A percentile compares a stretch with the other conserved stretches of the same genome.
phyloP scores from a whole-genome alignment of 1,140 invertebrate genomes.

The Pseudachorutes palmiensis region DNA sequence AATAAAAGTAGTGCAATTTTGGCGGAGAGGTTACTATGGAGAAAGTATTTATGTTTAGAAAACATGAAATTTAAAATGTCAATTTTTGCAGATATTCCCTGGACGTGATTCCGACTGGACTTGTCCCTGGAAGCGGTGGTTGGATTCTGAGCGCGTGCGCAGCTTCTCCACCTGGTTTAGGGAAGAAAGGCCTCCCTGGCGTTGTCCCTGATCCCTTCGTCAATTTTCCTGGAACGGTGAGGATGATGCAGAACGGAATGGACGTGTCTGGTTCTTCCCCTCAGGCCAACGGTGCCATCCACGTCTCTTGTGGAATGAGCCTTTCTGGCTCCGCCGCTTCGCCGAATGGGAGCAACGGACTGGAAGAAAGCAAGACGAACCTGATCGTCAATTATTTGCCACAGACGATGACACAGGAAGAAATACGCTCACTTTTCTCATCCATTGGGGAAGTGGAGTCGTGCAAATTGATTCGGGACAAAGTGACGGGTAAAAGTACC shows the following conservation, averaged over 20 bases:
- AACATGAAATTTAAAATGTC: neutral
- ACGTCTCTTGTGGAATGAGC: constrained; percentile 36
- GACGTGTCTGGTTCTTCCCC: constrained; percentile 46
- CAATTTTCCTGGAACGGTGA: constrained; percentile 32
- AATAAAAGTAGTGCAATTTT: too few relatives aligned
- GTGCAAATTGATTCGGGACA: constrained; percentile 97
- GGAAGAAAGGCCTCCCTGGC: neutral
- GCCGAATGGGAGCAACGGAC: constrained; percentile 42
- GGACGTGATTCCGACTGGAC: constrained; percentile 6
- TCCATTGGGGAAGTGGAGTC: constrained; percentile 98
- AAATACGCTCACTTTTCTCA: constrained; percentile 92
- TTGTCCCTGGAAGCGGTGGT: neutral
- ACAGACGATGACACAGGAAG: constrained; percentile 99
- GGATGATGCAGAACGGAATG: constrained; percentile 77
- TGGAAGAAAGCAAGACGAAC: constrained; percentile 93
- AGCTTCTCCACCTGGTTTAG: too few relatives aligned
- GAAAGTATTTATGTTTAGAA: neutral
- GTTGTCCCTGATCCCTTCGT: neutral
- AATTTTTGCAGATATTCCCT: neutral
- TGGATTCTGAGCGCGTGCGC: neutral
- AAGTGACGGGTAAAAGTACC: constrained; percentile 79
- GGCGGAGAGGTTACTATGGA: too few relatives aligned
- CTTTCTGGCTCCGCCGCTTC: constrained; percentile 31
- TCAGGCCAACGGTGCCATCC: constrained; percentile 39
- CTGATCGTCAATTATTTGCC: constrained; percentile 99